phyloP scores from a whole-genome alignment of 2,113 vertebrate species.

The Bagarius yarrelli region DNA sequence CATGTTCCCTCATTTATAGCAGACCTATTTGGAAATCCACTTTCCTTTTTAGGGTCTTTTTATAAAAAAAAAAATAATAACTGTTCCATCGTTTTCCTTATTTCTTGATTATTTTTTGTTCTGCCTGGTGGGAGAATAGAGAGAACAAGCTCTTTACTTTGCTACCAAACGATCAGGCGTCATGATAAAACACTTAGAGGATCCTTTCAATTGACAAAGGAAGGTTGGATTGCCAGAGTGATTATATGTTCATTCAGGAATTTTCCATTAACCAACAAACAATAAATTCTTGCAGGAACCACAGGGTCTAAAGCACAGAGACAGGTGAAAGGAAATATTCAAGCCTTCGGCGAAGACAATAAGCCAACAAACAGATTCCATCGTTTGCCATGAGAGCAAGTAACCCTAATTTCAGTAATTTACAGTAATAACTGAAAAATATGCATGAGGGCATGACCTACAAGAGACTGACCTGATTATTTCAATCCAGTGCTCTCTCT shows the following conservation, averaged over 20 bases:
- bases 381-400: not conserved
- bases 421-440: conserved; percentile 33
- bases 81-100: not conserved
- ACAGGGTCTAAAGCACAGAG: conserved; percentile 32
- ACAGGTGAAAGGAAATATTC: conserved; percentile 38
- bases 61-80: conserved; percentile 45
- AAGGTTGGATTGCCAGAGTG: conserved; percentile 18
- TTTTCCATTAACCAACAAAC: conserved; percentile 54
- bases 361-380: not conserved
- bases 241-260: conserved; percentile 46
- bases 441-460: conserved; percentile 34
- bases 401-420: conserved; percentile 29
- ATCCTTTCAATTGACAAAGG: conserved; percentile 13
- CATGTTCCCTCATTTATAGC: conserved; percentile 41
- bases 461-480: conserved; percentile 54
- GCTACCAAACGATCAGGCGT: not conserved
- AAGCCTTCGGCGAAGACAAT: conserved; percentile 13
- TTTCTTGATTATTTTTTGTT: conserved; percentile 10
- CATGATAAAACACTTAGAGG: conserved; percentile 18
- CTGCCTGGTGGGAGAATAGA: not conserved
- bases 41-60: conserved; percentile 43
- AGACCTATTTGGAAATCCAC: conserved; percentile 50
- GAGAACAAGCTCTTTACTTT: not conserved
- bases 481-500: conserved; percentile 29
- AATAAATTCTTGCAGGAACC: conserved; percentile 47